Evolutionary conservation across 1,140 invertebrate species (phyloP).

Genomic region (Dufourea novaeangliae): DNA sequence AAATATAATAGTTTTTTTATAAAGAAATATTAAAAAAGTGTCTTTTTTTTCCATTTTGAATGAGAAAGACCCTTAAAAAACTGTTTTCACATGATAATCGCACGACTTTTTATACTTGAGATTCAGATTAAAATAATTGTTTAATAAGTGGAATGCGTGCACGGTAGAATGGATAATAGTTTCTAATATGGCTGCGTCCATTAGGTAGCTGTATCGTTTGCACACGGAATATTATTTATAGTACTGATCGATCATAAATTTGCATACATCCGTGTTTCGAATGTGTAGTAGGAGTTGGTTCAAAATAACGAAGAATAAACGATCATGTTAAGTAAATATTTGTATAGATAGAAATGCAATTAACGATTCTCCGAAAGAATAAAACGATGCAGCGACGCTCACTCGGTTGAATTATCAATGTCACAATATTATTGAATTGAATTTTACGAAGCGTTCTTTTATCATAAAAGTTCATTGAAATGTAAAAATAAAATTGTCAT

Average conservation of each 20-base stretch:
- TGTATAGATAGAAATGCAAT: background rate
- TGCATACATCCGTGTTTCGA: background rate
- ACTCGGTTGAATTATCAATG: background rate
- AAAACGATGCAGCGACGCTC: background rate
- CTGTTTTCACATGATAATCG: too few relatives aligned
- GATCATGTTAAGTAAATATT: background rate
- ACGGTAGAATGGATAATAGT: background rate
- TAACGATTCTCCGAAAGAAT: background rate
- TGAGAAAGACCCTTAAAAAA: too few relatives aligned
- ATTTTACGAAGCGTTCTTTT: background rate
- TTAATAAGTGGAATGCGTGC: background rate
- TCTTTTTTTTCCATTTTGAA: too few relatives aligned
- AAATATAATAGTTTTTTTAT: too few relatives aligned
- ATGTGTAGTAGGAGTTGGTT: background rate
- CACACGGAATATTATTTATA: background rate
- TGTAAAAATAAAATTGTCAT: background rate
- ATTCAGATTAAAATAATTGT: background rate
- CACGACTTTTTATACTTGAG: background rate
- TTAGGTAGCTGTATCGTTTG: background rate
- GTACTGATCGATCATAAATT: constrained; percentile 13
- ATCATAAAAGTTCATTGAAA: background rate
- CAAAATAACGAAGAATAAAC: background rate
- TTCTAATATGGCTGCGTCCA: background rate
- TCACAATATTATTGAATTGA: background rate
- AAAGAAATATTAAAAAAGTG: too few relatives aligned